Conservation (phyloP, 2,888 invertebrate genomes). For the Clivina fossor region DNA sequence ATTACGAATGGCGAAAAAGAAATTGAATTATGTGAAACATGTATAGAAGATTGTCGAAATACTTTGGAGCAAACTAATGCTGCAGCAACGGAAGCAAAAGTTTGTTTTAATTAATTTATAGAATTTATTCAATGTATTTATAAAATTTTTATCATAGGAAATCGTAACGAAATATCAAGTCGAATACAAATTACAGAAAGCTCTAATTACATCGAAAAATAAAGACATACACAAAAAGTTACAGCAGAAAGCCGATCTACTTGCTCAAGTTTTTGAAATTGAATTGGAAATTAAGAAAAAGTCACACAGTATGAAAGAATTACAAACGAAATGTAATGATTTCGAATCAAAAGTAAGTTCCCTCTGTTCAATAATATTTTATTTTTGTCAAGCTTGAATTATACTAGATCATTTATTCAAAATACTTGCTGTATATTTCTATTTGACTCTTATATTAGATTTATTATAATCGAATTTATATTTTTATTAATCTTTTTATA, state of each 20-base stretch:
- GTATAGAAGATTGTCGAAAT: conserved; percentile 55
- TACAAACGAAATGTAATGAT: conserved; percentile 61
- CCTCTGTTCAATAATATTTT: too few relatives aligned
- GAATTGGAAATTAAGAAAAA: conserved; percentile 69
- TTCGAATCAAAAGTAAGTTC: conserved; percentile 47
- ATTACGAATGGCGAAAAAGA: conserved; percentile 62
- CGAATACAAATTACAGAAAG: conserved; percentile 67
- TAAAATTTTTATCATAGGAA: conserved; percentile 51
- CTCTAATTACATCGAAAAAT: conserved; percentile 66
- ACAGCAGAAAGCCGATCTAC: conserved; percentile 66
- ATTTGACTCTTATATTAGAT: too few relatives aligned
- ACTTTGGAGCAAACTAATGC: conserved; percentile 54
- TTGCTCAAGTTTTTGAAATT: conserved; percentile 61
- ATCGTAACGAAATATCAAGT: conserved; percentile 63
- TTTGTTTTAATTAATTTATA: conserved; percentile 26
- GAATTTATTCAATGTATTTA: conserved; percentile 25
- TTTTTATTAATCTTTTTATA: too few relatives aligned
- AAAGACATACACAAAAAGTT: conserved; percentile 65
- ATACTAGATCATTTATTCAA: too few relatives aligned
- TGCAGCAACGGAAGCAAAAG: conserved; percentile 50
- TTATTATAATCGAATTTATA: too few relatives aligned
- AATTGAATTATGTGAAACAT: conserved; percentile 57
- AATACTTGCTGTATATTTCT: too few relatives aligned
- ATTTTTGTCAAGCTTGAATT: too few relatives aligned
- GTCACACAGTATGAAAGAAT: conserved; percentile 65